Evolutionary conservation across 2,888 invertebrate genomes (phyloP).

Genomic region (Plagodis pulveraria): DNA sequence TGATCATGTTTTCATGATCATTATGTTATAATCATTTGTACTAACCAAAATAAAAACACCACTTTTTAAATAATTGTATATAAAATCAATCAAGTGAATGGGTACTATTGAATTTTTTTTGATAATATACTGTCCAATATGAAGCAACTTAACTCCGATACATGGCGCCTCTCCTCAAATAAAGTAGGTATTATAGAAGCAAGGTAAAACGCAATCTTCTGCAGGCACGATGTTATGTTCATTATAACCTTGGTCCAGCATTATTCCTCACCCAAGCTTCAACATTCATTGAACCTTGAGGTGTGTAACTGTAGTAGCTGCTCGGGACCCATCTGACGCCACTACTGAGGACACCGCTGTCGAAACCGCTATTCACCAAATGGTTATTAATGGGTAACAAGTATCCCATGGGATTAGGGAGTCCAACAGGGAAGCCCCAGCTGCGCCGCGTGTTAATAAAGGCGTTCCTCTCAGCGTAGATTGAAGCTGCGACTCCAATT

Average conservation of each 20-base stretch:
- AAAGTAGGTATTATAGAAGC: no score
- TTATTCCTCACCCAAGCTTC: conserved; percentile 11
- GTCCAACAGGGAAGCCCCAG: conserved; percentile 28
- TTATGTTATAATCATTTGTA: no score
- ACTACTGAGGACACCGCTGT: background rate
- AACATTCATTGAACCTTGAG: conserved; percentile 2
- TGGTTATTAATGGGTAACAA: conserved; percentile 9
- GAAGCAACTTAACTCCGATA: no score
- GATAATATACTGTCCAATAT: no score
- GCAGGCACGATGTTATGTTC: background rate
- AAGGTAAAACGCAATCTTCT: no score
- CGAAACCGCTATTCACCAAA: conserved; percentile 15
- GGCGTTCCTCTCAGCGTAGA: conserved; percentile 28
- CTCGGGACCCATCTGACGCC: conserved; percentile 10
- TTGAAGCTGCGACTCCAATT: conserved; percentile 12
- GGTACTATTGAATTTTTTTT: no score
- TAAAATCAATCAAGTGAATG: no score
- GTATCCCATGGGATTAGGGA: conserved; percentile 4
- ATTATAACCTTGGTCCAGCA: conserved; percentile 15
- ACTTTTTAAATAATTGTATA: no score
- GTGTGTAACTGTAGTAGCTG: conserved; percentile 14
- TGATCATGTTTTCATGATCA: no score
- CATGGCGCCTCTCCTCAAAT: no score
- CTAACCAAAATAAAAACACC: no score
- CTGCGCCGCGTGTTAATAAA: conserved; percentile 20